Base-by-base conservation (phyloP, 2,888 invertebrate species). In the Cremastobaeus sp. region DNA sequence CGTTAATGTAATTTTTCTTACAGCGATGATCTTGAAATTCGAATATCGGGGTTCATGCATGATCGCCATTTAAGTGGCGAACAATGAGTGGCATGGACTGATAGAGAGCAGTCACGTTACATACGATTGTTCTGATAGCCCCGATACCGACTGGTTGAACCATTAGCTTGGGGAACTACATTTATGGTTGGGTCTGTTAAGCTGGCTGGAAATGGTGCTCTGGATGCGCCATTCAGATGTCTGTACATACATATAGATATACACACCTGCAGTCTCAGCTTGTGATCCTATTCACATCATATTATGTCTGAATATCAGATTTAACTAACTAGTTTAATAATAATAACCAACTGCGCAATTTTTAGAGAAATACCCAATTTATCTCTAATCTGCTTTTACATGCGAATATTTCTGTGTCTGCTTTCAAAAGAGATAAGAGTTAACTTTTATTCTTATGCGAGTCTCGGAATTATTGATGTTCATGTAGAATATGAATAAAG, bases 81-180 rank as follows among this genome's bases (percentile, higher is more conserved):
- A 54, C 55, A 57, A 68, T 68, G 73, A 73, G 30, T 68, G 39
- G 32, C 34, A 32, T 28, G 50, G 54, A 68, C 62, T 68, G 73
- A 64, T 74, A 74, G 64, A 62, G 68, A 66, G 59, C 45, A 68
- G 55, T 55, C 55, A 68, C 66, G 60, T 64, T 68, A 62, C 52
- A 50, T 64, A 57, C 55, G 60, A 68, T 68, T 68, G 73, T 72
- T 60, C 65, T 14, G 72, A 66, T 72, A 60, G 60, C 35, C 15
- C 34, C 54, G 37, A 60, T 55, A 41, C 54, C 37, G 25, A 66
- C 45, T 54, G 43, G 39, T 15, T 60, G 55, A 70, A 57, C 62
- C 62, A 73, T 73, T 70, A 70, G 54, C 52, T 70, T 41, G 30
- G 73, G 30, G 66, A 66, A 75, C 45, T 68, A 52, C 52, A 45